A percentile compares a stretch with the other conserved stretches of the same genome.
Conservation (phyloP, 2,888 invertebrate species). For the Orchestes rusci region DNA sequence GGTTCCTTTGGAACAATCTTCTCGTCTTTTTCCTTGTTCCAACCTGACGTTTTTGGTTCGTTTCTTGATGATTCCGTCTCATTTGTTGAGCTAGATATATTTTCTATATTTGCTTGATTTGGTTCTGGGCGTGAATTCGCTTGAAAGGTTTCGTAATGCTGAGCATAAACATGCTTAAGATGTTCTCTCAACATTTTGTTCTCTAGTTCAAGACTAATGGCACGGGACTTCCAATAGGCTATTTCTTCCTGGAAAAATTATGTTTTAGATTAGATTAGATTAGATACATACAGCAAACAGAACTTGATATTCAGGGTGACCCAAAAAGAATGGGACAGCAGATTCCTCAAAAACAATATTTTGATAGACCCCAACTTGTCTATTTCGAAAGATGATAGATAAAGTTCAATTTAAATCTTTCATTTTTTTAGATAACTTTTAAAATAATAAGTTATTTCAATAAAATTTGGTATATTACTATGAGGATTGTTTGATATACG, state of each 20-base stretch:
- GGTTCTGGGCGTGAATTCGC: background rate
- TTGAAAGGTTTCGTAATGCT: slow-evolving; percentile 20
- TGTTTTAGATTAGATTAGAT: background rate
- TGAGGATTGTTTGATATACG: no score
- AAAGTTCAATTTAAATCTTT: no score
- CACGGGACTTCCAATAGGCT: slow-evolving; percentile 56
- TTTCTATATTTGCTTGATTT: no score
- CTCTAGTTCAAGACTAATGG: slow-evolving; percentile 51
- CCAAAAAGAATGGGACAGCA: no score
- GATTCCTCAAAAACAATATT: no score
- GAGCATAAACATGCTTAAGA: slow-evolving; percentile 40
- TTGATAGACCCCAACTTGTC: no score
- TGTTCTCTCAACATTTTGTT: slow-evolving; percentile 51
- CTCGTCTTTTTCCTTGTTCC: slow-evolving; percentile 34
- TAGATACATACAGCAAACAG: no score
- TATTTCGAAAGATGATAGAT: no score
- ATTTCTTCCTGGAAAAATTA: slow-evolving; percentile 43
- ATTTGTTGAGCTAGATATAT: slow-evolving; percentile 32
- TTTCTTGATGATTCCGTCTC: slow-evolving; percentile 3
- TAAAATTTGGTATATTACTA: no score
- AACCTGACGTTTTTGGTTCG: slow-evolving; percentile 7
- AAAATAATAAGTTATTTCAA: no score
- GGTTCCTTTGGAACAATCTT: slow-evolving; percentile 36
- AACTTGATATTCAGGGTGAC: no score
- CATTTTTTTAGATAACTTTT: no score